Evolutionary conservation across 2,888 invertebrate genomes (phyloP).

Genomic region (Melanotus villosus): DNA sequence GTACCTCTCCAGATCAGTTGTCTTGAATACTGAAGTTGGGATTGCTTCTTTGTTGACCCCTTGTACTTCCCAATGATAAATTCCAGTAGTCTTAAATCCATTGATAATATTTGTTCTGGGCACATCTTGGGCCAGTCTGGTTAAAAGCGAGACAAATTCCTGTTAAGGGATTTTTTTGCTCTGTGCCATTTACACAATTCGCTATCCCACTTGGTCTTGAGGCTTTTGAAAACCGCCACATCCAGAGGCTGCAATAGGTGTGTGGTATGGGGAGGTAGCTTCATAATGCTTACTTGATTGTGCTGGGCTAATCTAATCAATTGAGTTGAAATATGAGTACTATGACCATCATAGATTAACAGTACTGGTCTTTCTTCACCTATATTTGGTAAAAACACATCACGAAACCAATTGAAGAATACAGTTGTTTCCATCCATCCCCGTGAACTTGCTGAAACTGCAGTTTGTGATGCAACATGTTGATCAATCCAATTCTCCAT

Average conservation of each 20-base stretch:
- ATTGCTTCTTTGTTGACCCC: conserved; percentile 23
- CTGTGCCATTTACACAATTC: conserved; percentile 47
- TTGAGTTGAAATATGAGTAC: no score
- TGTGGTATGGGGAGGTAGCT: conserved; percentile 45
- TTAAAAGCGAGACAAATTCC: conserved; percentile 29
- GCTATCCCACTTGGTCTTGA: conserved; percentile 44
- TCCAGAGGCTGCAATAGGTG: conserved; percentile 44
- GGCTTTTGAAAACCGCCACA: conserved; percentile 41
- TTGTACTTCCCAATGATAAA: conserved; percentile 16
- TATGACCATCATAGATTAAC: no score
- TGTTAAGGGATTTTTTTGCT: conserved; percentile 42
- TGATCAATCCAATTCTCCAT: no score
- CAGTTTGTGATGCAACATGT: no score
- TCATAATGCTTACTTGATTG: no score
- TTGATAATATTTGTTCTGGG: conserved; percentile 25
- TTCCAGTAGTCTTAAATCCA: conserved; percentile 32
- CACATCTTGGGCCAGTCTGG: conserved; percentile 4
- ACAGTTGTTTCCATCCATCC: no score
- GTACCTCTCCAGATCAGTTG: conserved; percentile 7
- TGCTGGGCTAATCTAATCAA: no score
- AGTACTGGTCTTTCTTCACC: no score
- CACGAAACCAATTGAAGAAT: neutral
- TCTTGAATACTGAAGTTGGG: conserved; percentile 1
- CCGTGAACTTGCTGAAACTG: no score
- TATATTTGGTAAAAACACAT: no score